A percentile compares a stretch with the other conserved stretches of the same genome.
phyloP scores from a whole-genome alignment of 2,888 invertebrate species.

The Orthosia gothica region DNA sequence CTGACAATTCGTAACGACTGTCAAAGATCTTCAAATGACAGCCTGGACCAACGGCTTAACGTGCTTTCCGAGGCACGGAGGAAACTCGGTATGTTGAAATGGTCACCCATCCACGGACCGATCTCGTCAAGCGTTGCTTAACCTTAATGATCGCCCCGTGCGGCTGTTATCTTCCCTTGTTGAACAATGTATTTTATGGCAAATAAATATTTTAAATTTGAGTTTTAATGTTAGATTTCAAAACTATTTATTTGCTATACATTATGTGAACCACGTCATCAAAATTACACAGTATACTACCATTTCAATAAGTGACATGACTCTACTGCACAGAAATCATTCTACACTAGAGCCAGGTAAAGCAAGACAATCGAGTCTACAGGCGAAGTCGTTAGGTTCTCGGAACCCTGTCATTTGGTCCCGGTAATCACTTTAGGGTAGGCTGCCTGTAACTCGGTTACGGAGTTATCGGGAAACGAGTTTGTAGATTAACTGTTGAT shows the following conservation, averaged over 20 bases:
- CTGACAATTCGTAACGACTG: no score
- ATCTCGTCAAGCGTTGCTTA: no score
- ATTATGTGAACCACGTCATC: neutral
- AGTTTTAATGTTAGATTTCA: no score
- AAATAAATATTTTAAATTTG: no score
- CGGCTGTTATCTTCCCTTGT: no score
- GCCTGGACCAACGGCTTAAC: no score
- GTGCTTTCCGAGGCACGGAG: no score
- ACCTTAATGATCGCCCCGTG: no score
- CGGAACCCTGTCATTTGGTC: constrained; percentile 57
- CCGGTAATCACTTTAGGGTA: constrained; percentile 59
- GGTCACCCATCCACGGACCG: no score
- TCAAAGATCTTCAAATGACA: no score
- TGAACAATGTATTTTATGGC: no score
- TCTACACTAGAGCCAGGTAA: neutral
- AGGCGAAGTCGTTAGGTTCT: constrained; percentile 10
- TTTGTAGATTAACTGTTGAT: constrained; percentile 20
- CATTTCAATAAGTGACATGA: neutral
- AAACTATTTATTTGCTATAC: neutral
- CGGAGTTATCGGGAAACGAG: constrained; percentile 12
- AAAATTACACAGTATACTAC: neutral
- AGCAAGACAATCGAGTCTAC: constrained; percentile 22
- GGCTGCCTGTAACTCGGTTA: constrained; percentile 34
- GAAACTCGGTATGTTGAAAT: no score
- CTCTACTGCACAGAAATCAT: neutral